Percentiles rank a stretch among this genome's conserved stretches.
Conservation (phyloP, 1,140 invertebrate species). For the Aphelenchoides avenae region DNA sequence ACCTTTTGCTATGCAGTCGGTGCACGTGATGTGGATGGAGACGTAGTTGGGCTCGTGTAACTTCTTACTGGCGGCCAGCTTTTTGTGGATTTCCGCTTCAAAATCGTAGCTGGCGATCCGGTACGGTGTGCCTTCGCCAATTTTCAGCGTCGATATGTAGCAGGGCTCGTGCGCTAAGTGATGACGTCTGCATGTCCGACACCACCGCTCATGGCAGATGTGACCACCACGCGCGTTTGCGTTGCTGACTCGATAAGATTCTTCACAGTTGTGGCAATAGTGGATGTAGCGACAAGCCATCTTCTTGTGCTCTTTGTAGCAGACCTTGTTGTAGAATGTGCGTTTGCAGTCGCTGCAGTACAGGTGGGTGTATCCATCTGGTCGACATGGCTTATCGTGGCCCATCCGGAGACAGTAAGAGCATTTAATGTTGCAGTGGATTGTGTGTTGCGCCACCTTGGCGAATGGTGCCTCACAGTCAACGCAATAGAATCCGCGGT, state of each 20-base stretch:
- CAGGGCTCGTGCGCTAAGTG: neutral
- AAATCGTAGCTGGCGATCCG: no score
- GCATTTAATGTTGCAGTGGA: neutral
- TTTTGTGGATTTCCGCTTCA: no score
- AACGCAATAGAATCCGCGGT: slow-evolving; percentile 4
- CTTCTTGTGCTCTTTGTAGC: neutral
- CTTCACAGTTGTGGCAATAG: slow-evolving; percentile 8
- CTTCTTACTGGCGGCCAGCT: neutral
- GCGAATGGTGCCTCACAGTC: neutral
- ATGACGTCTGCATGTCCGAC: neutral
- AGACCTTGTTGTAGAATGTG: neutral
- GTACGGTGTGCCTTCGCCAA: neutral
- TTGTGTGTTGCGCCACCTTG: neutral
- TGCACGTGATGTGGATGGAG: neutral
- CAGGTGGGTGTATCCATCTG: neutral
- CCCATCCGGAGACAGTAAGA: slow-evolving; percentile 1
- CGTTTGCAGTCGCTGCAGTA: slow-evolving; percentile 2
- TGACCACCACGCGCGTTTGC: neutral
- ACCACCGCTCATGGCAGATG: neutral
- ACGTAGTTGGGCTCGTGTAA: slow-evolving; percentile 2
- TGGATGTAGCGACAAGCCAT: neutral
- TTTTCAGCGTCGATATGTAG: neutral
- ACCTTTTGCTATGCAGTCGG: slow-evolving; percentile 3
- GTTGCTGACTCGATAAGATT: neutral
- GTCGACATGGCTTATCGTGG: neutral